Evolutionary conservation across 1,140 invertebrate genomes (phyloP).

Genomic region (Globodera ellingtonae): DNA sequence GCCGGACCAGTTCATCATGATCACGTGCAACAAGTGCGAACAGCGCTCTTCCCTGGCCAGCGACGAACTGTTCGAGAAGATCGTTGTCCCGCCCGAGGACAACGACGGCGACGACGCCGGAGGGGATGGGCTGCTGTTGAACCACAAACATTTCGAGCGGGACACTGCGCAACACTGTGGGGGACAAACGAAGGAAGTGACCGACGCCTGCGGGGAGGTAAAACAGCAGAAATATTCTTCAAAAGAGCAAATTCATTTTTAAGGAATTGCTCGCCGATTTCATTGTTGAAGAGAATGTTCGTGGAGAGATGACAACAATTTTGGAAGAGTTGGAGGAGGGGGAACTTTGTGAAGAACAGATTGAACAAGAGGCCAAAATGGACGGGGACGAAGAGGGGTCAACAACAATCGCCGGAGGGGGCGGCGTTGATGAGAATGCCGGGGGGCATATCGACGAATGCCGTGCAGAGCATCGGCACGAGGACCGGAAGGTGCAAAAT

Average conservation of each 20-base stretch:
- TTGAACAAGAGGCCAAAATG: background rate
- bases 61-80: slow-evolving; percentile 47
- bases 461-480: background rate
- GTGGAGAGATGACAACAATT: background rate
- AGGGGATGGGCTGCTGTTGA: background rate
- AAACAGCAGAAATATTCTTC: background rate
- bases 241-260: background rate
- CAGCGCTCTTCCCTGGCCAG: slow-evolving; percentile 10
- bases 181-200: too few species aligned
- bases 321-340: background rate
- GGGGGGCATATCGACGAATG: background rate
- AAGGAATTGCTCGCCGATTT: slow-evolving; percentile 4
- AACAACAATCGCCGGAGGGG: too few species aligned
- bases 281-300: background rate
- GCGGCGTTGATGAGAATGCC: background rate
- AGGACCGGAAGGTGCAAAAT: background rate
- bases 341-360: background rate
- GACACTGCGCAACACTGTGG: background rate
- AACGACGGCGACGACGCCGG: background rate
- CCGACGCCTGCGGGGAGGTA: too few species aligned
- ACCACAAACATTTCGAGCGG: background rate
- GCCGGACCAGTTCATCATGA: slow-evolving; percentile 48
- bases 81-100: slow-evolving; percentile 26
- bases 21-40: slow-evolving; percentile 51
- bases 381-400: background rate